Base-by-base conservation (phyloP, 2,797 vertebrate species). In the Lithobates sylvaticus region DNA sequence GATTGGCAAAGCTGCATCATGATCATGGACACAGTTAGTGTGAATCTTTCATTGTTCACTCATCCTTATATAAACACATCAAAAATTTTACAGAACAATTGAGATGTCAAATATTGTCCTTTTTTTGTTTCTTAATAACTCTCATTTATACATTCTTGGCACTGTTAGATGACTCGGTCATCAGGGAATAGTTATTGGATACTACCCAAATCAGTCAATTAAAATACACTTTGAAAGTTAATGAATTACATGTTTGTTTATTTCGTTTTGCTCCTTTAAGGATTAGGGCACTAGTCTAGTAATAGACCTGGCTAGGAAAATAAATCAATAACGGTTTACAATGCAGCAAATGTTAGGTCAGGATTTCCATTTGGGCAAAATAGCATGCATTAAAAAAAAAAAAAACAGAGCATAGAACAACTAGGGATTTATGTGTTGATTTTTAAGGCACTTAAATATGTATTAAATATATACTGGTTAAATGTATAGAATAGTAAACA, bases 241-340 rank as follows among this genome's bases (percentile, higher is more conserved):
- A 83, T 73, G 81, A 75, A 83, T 83, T 83, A 76, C 61, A 83
- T 75, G 68, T 81, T 81, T 75, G 61, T 83, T 83, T 75, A 76
- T 83, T 83, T 83, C 58, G 42, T 76, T 83, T 76, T 76, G 39
- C 47, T 47, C 21, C 61, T 65, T 74, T 76, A 44, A 74, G 58
- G 81, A 74, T 75, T 83, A 75, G 67, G 75, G 26, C 71, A 27
- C 13, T 75, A 27, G 50, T 27, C 72, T 65, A 74, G 70, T 83
- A 74, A 83, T 65, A 83, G 39, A 65, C 0, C 10, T 27, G 29
- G 58, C 64, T 32, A 5, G 64, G 34, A 75, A 83, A 64, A 83
- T 67, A 75, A 75, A 83, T 65, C 72, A 67, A 29, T 76, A 74
- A n/a, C 26, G 68, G 34, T 83, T 42, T 50, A 58, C 74, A 58